Base-by-base conservation (phyloP, 1,140 invertebrate genomes). In the Drosophila funebris region DNA sequence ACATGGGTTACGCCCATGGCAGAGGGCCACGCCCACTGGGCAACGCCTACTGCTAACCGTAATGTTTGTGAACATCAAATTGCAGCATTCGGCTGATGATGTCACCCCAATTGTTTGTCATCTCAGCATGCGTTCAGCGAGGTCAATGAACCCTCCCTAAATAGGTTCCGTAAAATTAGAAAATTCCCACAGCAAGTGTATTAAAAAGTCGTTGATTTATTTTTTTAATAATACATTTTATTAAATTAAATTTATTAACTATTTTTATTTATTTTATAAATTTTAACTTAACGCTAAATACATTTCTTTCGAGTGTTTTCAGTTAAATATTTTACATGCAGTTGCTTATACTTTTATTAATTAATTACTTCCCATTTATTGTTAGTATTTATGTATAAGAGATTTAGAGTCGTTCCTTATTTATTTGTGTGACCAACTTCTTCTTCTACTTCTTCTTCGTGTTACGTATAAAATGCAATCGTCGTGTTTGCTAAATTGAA, bases 391-490 rank as follows among this genome's bases (percentile, higher is more conserved):
- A 67, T 60, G 11, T 61, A 43, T 67, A 46, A 61, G n/a, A 29
- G 14, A 20, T 24, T 37, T 69, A 61, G 46, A 41, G 41, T 57
- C 27, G 11, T 18, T 46, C 14, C 29, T 31, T 43, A n/a, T 50
- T 66, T 33, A 36, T 69, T 70, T 29, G 14, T 6, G 41, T 27
- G 31, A 50, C 61, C 37, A 72, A 2, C 24, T 27, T 27, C 6
- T 52, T 36, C 11, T 37, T 8, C n/a, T n/a, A n/a, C n/a, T 41
- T 31, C 1, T 14, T 18, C 27, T 43, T 29, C 20, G 14, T 37
- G n/a, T 87, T 87, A 87, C 82, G 82, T 87, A 87, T 87, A 87
- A 85, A 85, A 87, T 87, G 82, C 82, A 82, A 87, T 61, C 66
- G 39, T 79, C 43, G 67, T 63, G 72, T 60, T 60, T 82, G 82